Evolutionary conservation across 2,888 invertebrate species (phyloP).

Genomic region (Callyntrura guangdongensis): DNA sequence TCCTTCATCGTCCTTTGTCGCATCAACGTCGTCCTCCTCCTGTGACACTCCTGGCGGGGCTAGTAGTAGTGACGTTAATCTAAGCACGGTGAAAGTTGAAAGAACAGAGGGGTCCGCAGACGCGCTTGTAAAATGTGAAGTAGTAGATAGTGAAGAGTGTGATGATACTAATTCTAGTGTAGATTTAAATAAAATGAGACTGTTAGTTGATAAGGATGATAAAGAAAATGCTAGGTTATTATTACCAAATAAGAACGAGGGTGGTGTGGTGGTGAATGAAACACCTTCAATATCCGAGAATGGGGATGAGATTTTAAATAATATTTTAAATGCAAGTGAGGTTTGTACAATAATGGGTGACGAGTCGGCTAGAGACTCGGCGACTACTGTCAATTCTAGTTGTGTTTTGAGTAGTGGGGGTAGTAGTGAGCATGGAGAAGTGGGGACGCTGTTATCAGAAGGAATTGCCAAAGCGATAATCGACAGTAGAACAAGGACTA

Average conservation of each 20-base stretch:
- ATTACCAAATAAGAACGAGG: conserved; percentile 77
- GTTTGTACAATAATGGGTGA: conserved; percentile 82
- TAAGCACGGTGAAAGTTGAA: conserved; percentile 71
- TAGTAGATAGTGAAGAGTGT: conserved; percentile 81
- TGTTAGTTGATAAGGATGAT: conserved; percentile 83
- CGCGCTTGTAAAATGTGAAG: conserved; percentile 79
- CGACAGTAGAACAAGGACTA: conserved; percentile 79
- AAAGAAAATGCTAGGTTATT: conserved; percentile 82
- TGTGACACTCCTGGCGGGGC: conserved; percentile 46
- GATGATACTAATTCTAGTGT: conserved; percentile 81
- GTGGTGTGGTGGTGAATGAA: conserved; percentile 75
- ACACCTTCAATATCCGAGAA: conserved; percentile 80
- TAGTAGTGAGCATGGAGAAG: conserved; percentile 77
- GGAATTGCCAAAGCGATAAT: conserved; percentile 76
- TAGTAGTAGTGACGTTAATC: conserved; percentile 61
- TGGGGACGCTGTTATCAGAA: conserved; percentile 73
- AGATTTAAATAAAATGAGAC: conserved; percentile 80
- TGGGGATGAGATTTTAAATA: conserved; percentile 82
- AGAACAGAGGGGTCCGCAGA: conserved; percentile 70
- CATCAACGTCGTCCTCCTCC: conserved; percentile 48
- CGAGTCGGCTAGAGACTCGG: conserved; percentile 78
- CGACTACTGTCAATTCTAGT: conserved; percentile 82
- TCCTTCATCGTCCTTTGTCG: conserved; percentile 51
- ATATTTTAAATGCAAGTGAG: conserved; percentile 81
- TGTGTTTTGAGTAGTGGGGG: conserved; percentile 82